Evolutionary conservation across 2,888 invertebrate species (phyloP).

Genomic region (Acholoe squamosa): DNA sequence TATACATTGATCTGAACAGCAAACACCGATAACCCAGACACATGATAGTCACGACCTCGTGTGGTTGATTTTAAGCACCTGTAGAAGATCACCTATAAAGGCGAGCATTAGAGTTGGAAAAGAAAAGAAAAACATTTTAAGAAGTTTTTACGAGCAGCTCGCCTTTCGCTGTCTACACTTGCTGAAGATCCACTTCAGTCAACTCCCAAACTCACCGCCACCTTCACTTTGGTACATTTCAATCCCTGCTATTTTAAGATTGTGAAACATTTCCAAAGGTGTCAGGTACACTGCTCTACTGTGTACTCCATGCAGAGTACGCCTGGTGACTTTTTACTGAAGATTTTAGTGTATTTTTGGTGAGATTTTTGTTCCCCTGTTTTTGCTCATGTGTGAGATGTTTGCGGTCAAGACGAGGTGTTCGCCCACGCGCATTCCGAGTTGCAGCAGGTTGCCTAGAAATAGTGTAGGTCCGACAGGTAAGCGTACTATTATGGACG

Average conservation of each 20-base stretch:
- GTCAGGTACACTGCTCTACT: background rate
- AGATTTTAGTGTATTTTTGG: background rate
- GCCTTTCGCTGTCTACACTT: too few relatives aligned
- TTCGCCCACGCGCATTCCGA: constrained; percentile 21
- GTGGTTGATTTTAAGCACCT: too few relatives aligned
- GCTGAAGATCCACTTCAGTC: too few relatives aligned
- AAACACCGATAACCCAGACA: too few relatives aligned
- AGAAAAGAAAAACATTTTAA: too few relatives aligned
- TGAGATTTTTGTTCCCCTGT: background rate
- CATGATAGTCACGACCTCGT: too few relatives aligned
- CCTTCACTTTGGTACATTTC: background rate
- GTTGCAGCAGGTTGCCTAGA: background rate
- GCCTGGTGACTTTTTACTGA: background rate
- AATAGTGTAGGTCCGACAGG: background rate
- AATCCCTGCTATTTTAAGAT: background rate
- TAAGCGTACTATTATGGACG: constrained; percentile 14
- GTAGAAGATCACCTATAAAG: too few relatives aligned
- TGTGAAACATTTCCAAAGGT: background rate
- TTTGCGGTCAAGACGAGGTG: background rate
- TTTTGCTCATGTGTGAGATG: background rate
- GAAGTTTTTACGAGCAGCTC: too few relatives aligned
- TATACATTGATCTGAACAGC: too few relatives aligned
- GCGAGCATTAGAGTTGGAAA: too few relatives aligned
- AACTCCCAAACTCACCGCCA: too few relatives aligned
- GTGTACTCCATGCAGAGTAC: background rate